A percentile compares a stretch with the other conserved stretches of the same genome.
Evolutionary conservation across 2,888 invertebrate genomes (phyloP).

Genomic region (Ormyrus labotus): DNA sequence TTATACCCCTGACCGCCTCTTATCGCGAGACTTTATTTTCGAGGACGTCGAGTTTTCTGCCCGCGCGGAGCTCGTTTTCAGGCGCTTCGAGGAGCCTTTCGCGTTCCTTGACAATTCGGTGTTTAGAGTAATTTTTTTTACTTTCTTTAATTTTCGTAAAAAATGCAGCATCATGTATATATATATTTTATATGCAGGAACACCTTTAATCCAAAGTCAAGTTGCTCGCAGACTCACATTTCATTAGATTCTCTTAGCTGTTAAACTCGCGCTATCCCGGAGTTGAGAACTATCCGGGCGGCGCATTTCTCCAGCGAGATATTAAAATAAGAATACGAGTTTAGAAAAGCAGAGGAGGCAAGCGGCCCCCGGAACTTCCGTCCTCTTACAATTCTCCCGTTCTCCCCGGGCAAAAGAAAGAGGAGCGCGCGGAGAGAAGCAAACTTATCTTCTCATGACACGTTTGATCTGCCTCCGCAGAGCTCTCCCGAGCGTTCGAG

Average conservation of each 20-base stretch:
- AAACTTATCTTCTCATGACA: conserved; percentile 50
- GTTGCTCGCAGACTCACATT: not conserved
- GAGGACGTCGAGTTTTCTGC: not conserved
- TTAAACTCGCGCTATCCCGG: not conserved
- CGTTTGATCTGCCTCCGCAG: conserved; percentile 43
- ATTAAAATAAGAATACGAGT: conserved; percentile 31
- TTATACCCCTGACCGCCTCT: conserved; percentile 65
- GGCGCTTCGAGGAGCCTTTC: conserved; percentile 8
- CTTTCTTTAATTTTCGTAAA: too few species aligned
- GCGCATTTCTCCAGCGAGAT: conserved; percentile 21
- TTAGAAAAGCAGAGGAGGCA: conserved; percentile 9
- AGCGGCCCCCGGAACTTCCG: conserved; percentile 1
- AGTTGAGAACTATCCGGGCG: conserved; percentile 28
- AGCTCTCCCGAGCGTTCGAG: conserved; percentile 20
- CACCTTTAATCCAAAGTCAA: too few species aligned
- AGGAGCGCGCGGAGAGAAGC: conserved; percentile 27
- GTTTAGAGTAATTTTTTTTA: too few species aligned
- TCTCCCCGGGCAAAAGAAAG: conserved; percentile 19
- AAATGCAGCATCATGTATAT: too few species aligned
- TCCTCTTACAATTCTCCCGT: conserved; percentile 30
- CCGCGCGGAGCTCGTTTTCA: not conserved
- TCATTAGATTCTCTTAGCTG: conserved; percentile 22
- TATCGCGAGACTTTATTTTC: conserved; percentile 9
- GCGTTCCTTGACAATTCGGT: not conserved
- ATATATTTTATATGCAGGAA: too few species aligned